Percentiles rank a stretch among this genome's conserved stretches.
Conservation (phyloP, 2,113 vertebrate species). For the Xenotilapia caudafasciata region DNA sequence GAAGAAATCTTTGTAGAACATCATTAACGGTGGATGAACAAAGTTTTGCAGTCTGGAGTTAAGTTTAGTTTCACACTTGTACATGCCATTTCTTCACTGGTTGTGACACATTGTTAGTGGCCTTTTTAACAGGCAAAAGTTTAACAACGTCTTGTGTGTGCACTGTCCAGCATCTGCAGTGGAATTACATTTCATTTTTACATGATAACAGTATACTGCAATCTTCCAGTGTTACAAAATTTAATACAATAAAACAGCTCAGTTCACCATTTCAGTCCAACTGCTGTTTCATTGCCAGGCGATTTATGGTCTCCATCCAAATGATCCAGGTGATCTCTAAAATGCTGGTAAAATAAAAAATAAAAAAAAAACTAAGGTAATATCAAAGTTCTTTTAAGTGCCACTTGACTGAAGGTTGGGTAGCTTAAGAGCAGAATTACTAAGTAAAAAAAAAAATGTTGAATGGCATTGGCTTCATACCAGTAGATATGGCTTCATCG, state of each 20-base stretch:
- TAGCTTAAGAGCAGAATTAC: neutral
- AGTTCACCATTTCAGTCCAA: neutral
- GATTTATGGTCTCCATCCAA: neutral
- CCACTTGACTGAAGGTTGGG: neutral
- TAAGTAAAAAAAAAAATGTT: neutral
- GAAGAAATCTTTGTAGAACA: neutral
- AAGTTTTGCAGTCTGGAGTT: neutral
- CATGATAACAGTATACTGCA: neutral
- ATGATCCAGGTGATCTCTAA: neutral
- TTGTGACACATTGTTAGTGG: neutral
- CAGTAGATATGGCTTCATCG: neutral
- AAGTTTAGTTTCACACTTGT: neutral
- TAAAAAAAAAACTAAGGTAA: fast-evolving
- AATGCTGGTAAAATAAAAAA: neutral
- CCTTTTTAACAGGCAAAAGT: neutral
- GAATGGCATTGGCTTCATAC: neutral
- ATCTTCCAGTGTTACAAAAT: neutral
- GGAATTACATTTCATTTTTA: neutral
- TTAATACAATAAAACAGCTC: neutral
- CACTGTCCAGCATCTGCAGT: neutral
- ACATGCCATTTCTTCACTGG: neutral
- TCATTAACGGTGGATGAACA: neutral
- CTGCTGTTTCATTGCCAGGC: neutral
- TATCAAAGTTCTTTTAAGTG: neutral
- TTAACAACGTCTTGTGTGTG: neutral